phyloP scores from a whole-genome alignment of 2,888 invertebrate species.

The Drosophila vallismaia region DNA sequence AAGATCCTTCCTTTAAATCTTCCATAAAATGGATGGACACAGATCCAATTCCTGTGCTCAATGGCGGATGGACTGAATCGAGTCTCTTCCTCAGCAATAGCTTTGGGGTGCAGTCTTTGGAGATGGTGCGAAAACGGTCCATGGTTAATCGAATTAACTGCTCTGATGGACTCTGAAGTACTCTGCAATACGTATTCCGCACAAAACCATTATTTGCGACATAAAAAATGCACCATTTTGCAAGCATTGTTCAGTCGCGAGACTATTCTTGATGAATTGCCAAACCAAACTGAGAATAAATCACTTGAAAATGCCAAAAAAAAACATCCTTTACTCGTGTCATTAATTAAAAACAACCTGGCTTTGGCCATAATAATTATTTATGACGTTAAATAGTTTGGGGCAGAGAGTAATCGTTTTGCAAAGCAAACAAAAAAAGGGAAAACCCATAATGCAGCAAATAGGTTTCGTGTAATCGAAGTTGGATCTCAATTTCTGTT shows the following conservation, averaged over 20 bases:
- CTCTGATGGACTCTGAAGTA: not conserved
- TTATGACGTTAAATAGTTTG: not conserved
- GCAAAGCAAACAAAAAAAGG: not conserved
- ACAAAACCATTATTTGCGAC: not conserved
- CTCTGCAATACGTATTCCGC: not conserved
- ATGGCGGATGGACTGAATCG: too few species aligned
- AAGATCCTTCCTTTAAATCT: too few species aligned
- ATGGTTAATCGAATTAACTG: too few species aligned
- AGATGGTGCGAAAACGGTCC: too few species aligned
- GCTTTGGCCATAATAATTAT: not conserved
- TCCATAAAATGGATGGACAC: too few species aligned
- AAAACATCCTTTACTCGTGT: not conserved
- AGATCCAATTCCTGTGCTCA: too few species aligned
- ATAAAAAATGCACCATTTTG: not conserved
- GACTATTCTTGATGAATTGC: too few species aligned
- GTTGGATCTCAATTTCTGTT: constrained; percentile 11
- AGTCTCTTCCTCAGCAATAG: too few species aligned
- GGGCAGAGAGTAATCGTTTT: not conserved
- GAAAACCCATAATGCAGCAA: constrained; percentile 13
- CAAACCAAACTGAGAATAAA: constrained; percentile 12
- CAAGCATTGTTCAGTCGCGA: too few species aligned
- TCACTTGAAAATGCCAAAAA: not conserved
- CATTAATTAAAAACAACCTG: not conserved
- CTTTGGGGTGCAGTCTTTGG: too few species aligned
- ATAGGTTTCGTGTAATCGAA: constrained; percentile 16